Base-by-base conservation (phyloP, 2,797 vertebrate species). In the Cirrhinus molitorella region DNA sequence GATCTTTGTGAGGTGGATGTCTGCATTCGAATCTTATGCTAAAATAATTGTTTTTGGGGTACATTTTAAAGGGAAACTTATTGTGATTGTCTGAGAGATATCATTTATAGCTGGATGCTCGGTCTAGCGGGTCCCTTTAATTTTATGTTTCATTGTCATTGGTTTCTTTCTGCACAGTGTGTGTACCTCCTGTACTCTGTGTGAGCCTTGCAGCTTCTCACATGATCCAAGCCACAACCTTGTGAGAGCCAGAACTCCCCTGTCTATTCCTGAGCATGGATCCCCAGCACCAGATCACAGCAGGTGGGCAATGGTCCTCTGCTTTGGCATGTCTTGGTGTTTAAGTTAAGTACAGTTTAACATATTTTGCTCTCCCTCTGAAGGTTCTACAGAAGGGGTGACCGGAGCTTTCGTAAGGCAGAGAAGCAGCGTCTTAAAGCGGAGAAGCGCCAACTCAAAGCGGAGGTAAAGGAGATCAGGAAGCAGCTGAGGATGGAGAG, bases 401-500 rank as follows among this genome's bases (percentile, higher is more conserved):
- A 99, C 88, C 96, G 97, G 88, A 97, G 96, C 85, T 97, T 98
- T 87, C 93, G 97, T 51, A 98, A 99, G 90, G 97, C 97, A 0
- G 98, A 99, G 91, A 99, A 99, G 85, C 97, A 98, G 88, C 95
- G 97, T 0, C 91, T 99, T 76, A 94, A 97, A 91, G 96, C 97
- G 5, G 98, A 99, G 91, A 99, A 99, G 89, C 96, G 97, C 2
- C 96, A 98, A 85, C 94, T 97, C 43, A 99, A 99, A 90, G 97
- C 97, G 0, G 98, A 99, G 86, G 96, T 98, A 85, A 96, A 97
- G 87, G 97, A 99, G 92, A 97, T 99, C 86, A 96, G 97, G 87
- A 98, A 97, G 89, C 98, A 99, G 92, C 94, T 99, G 43, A 96
- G 97, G 89, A 94, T 98, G 92, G 97, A 98, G 91, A 96, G 96